Base-by-base conservation (phyloP, 2,113 vertebrate genomes). In the Lepus timidus region DNA sequence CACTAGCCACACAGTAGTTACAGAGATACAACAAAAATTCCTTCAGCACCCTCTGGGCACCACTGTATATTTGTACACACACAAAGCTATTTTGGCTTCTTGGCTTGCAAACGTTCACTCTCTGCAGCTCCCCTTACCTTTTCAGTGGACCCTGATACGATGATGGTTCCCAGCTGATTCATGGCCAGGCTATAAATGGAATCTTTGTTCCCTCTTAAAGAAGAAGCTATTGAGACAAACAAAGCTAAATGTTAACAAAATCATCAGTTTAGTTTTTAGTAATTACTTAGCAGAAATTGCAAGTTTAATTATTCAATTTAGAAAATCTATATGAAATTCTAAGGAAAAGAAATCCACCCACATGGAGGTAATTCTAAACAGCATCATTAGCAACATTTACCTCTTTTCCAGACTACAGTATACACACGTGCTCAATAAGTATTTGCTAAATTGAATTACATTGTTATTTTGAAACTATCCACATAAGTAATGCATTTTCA, bases 171-270 rank as follows among this genome's bases (percentile, higher is more conserved):
- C 99, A 99, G 99, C 91, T 99, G 99, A 98, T 99, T 99, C 99
- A 99, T 99, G 83, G 99, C 99, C 97, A 99, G 99, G 98, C 99
- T 99, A 97, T 99, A 99, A 98, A 99, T 99, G 6, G 99, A 99
- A 97, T 99, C 99, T 97, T 99, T 99, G 98, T 99, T 99, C 95
- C 99, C 99, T 97, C 99, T 99, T 96, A 99, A 98, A 70, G 99
- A 99, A 64, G 99, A 99, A 96, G 99, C 99, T 99, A 97, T 98
- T 91, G 82, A 80, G 70, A 97, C 20, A 96, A 97, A 97, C 5
- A 29, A 61, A 95, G 31, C 51, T 88, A 74, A 82, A 90, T 36
- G 82, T 96, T 96, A 97, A 91, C 55, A 93, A 90, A 93, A 90
- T 92, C 22, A 87, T 39, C 68, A 94, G 39, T n/a, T 92, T 58